Percentiles rank a stretch among this genome's conserved stretches.
Conservation (phyloP, 2,888 invertebrate genomes). For the Bibio marci region DNA sequence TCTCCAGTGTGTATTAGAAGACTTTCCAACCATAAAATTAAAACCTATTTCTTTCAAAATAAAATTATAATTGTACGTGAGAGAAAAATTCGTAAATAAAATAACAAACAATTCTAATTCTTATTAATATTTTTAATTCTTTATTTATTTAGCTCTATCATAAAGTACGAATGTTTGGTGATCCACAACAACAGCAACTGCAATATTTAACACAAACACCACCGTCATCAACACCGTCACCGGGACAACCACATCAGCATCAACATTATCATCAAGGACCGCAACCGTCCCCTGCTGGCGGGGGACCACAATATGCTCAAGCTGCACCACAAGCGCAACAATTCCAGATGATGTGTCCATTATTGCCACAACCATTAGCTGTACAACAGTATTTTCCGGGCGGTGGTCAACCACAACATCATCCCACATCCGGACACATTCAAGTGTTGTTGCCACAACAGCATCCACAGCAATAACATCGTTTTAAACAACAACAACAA, state of each 20-base stretch:
- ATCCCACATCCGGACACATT: slow-evolving; percentile 19
- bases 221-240: slow-evolving; percentile 36
- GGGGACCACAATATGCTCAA: slow-evolving; percentile 32
- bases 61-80: no score
- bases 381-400: slow-evolving; percentile 24
- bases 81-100: no score
- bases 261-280: slow-evolving; percentile 35
- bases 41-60: no score
- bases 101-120: no score
- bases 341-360: slow-evolving; percentile 41
- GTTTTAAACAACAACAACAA: no score
- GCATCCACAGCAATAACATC: slow-evolving; percentile 14
- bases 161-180: slow-evolving; percentile 50
- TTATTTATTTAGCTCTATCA: slow-evolving; percentile 1
- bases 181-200: slow-evolving; percentile 33
- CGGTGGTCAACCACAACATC: slow-evolving; percentile 25
- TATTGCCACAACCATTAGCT: slow-evolving; percentile 30
- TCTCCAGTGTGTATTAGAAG: no score
- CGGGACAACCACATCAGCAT: slow-evolving; percentile 37
- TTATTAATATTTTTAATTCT: no score
- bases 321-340: slow-evolving; percentile 32
- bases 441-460: slow-evolving; percentile 28
- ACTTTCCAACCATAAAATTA: no score
- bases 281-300: slow-evolving; percentile 37
- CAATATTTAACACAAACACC: slow-evolving; percentile 38